Evolutionary conservation across 2,888 invertebrate genomes (phyloP), one percentile per base, ranked within the genome.

Genomic region (Xylota segnis): DNA sequence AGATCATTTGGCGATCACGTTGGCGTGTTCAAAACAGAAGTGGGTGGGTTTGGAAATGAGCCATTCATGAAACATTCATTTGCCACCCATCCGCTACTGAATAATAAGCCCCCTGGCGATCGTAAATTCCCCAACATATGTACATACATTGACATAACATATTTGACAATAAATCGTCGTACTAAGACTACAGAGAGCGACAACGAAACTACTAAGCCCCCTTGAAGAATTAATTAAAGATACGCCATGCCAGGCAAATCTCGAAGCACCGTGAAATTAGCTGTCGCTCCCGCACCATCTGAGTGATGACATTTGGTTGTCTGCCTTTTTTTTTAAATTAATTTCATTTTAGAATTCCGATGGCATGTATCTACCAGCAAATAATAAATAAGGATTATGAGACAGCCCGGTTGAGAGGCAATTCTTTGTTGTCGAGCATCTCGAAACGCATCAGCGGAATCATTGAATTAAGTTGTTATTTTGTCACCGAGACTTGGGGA

Each of bases 11-110:
- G 58, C 74, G 74, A 81, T 81, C 81, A 74, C 68, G 66, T 74
- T 74, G 81, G 81, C 74, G 58, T 72, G 29, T 12, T 66, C 63
- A 43, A 61, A 45, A 65, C 59, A 40, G 32, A 40, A 59, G 74
- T 81, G 61, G 81, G 81, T 81, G 81, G 81, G 59, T 81, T 81
- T 74, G 65, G 81, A 81, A 74, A 81, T 81, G 81, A 81, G 74
- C 81, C 81, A 74, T 81, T 81, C 66, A 81, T 79, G 79, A 74
- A 74, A 52, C 32, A 79, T 79, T 79, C 65, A 79, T 79, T 81
- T 65, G 81, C 66, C 59, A 74, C 66, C 66, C 66, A 68, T 66
- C 68, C 74, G 81, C 81, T 81, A 74, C 81, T 74, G 81, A 81
- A 74, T 74, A 81, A 74, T 74, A 81, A 74, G 65, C 72, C 79